Evolutionary conservation across 1,140 invertebrate species (phyloP).

Genomic region (Hydropsyche tenuis): DNA sequence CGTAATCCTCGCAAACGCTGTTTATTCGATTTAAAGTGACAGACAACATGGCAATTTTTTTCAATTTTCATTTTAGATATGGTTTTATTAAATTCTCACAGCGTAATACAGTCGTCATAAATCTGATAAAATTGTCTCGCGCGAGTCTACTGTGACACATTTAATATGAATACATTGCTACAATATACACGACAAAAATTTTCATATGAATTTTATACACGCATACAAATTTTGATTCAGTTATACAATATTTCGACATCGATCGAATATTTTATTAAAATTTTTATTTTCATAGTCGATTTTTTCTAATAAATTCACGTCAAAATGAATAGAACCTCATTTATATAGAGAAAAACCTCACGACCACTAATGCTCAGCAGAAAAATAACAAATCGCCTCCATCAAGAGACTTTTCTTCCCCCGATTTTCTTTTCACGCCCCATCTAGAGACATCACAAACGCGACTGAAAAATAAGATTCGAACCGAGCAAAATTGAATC

Average conservation of each 20-base stretch:
- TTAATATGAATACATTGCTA: conserved; percentile 47
- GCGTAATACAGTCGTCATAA: conserved; percentile 38
- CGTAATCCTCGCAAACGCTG: too few species aligned
- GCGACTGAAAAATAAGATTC: conserved; percentile 46
- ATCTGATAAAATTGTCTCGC: conserved; percentile 47
- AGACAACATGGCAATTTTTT: not conserved
- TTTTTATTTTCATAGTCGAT: too few species aligned
- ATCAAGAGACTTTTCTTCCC: not conserved
- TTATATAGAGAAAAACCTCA: not conserved
- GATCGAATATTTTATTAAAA: too few species aligned
- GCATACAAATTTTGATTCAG: not conserved
- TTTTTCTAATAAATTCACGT: too few species aligned
- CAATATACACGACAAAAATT: conserved; percentile 41
- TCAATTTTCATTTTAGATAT: conserved; percentile 6
- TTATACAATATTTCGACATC: too few species aligned
- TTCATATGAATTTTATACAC: conserved; percentile 21
- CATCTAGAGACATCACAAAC: conserved; percentile 36
- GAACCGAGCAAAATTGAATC: conserved; percentile 45
- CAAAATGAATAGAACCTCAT: too few species aligned
- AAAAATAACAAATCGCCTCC: conserved; percentile 24
- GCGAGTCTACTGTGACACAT: conserved; percentile 29
- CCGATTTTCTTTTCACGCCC: not conserved
- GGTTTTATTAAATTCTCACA: conserved; percentile 22
- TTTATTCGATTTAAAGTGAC: too few species aligned
- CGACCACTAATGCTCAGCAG: not conserved